A percentile compares a stretch with the other conserved stretches of the same genome.
phyloP scores from a whole-genome alignment of 2,113 vertebrate species.

The Corvus hawaiiensis region DNA sequence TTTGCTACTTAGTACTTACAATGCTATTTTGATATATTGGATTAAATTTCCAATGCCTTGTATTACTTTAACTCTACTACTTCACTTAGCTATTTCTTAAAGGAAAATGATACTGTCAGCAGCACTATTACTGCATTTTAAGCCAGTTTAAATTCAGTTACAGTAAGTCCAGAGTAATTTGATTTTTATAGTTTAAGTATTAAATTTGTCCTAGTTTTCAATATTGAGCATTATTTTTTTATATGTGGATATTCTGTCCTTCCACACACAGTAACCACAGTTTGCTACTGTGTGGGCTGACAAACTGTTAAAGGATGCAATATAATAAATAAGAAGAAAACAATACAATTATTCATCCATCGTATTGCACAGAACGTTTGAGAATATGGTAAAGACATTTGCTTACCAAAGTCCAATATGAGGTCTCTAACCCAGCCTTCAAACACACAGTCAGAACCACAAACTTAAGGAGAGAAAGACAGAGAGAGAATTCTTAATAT shows the following conservation, averaged over 20 bases:
- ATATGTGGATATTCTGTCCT: background rate
- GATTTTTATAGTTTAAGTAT: background rate
- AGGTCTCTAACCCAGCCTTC: constrained; percentile 96
- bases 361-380: background rate
- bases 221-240: background rate
- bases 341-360: background rate
- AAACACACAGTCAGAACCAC: constrained; percentile 99
- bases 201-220: background rate
- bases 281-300: background rate
- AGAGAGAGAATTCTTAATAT: background rate
- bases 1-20: background rate
- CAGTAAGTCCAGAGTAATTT: background rate
- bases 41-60: background rate
- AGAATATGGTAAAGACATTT: background rate
- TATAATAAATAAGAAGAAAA: background rate
- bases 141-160: background rate
- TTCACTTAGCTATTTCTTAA: background rate
- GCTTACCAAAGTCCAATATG: constrained; percentile 95
- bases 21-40: background rate
- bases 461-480: constrained; percentile 75
- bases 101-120: background rate
- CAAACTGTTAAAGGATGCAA: background rate
- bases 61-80: background rate
- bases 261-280: background rate
- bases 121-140: background rate